A percentile compares a stretch with the other conserved stretches of the same genome.
These are phyloP conservation scores for Astur gentilis DNA, from an alignment of 2,113 vertebrate species.

Conservation along the genomic window DNA sequence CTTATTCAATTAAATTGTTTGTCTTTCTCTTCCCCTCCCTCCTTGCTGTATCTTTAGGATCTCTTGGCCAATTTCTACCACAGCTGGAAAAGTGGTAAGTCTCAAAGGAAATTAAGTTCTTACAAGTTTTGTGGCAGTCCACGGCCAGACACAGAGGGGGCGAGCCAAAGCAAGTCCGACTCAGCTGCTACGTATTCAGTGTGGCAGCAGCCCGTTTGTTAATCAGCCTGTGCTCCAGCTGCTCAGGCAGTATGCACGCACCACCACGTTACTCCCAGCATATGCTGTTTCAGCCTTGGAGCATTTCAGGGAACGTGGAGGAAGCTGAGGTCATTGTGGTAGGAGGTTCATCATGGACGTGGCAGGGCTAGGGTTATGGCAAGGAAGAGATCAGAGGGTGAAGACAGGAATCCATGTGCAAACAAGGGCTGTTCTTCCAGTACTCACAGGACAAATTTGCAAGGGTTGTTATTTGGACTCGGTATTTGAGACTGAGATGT, in stretches of 20 bases:
- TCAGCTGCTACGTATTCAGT: not conserved
- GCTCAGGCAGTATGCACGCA: not conserved
- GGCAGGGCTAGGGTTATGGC: not conserved
- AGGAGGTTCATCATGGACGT: not conserved
- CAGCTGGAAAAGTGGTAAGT: not conserved
- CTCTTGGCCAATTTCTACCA: not conserved
- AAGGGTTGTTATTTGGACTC: not conserved
- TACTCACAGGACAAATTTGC: not conserved
- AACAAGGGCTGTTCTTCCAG: not conserved
- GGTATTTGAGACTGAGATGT: not conserved
- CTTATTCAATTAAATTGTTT: not conserved
- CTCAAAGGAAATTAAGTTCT: not conserved
- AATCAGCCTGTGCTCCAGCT: fast-evolving
- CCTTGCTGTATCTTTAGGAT: not conserved
- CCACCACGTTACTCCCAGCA: fast-evolving
- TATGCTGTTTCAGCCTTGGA: fast-evolving
- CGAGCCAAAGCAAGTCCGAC: not conserved
- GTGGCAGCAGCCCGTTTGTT: not conserved
- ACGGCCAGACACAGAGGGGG: not conserved
- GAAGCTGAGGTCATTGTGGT: not conserved
- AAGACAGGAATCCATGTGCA: not conserved
- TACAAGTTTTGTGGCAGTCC: not conserved
- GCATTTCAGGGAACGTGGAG: not conserved
- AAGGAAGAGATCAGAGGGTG: not conserved
- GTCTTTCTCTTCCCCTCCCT: not conserved